Evolutionary conservation across 1,140 invertebrate species (phyloP), one percentile per base, ranked within the genome.

Genomic region (Lysiphlebus fabarum): DNA sequence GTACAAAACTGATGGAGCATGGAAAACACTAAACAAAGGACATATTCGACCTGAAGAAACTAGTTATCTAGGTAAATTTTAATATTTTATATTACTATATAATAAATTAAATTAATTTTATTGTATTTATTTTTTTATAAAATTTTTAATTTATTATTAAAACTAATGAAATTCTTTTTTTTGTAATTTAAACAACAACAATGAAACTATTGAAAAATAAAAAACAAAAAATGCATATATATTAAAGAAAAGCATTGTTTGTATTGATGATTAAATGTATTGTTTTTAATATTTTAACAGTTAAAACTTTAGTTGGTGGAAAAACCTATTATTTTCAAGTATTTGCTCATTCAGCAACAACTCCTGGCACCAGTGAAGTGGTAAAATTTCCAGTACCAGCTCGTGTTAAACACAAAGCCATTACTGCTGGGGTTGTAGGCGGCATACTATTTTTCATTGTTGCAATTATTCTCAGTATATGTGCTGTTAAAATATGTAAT

Each of bases 401-500:
- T 55, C 83, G 91, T 64, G 90, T 93, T 55, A 93, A 93, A 77
- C 90, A 93, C 82, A 93, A 93, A 85, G 92, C 92, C 59, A 93
- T 94, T 75, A 94, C 92, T 62, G 92, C 93, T 65, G 93, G 93
- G 44, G 90, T 96, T 62, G 93, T 96, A 54, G 94, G 93, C 66
- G 93, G 93, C 63, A 91, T 97, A 70, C 84, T 96, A 67, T 96
- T 96, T 83, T 96, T 96, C 85, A 93, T 96, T 71, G 92, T 95
- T 69, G 93, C 93, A 73, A 95, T 96, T 77, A 96, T 96, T 74
- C 85, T 96, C 68, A 94, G 93, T 62, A 90, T 96, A 70, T 96
- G 93, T 84, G 91, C 92, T 66, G 93, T 97, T 69, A 96, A 96
- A 85, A 95, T 95, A 77, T 96, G 93, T 85, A 96, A 96, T 84